These are phyloP conservation scores for Atta cephalotes DNA, from an alignment of 1,140 invertebrate species.

Conservation along the genomic window DNA sequence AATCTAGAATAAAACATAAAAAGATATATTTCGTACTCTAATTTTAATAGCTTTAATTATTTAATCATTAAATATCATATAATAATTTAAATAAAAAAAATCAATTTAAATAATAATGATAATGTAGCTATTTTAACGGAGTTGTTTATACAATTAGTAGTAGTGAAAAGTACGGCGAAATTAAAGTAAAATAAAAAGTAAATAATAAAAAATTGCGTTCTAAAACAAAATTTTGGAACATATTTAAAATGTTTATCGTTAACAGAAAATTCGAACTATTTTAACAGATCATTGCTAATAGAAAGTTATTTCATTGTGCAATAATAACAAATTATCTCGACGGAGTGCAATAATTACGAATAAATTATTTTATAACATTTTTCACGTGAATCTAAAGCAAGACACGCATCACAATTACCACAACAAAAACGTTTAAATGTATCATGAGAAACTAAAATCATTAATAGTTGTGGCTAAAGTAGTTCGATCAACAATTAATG, in stretches of 20 bases:
- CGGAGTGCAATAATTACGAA: neutral
- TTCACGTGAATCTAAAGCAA: neutral
- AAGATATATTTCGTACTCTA: neutral
- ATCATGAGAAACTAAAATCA: neutral
- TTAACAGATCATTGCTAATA: neutral
- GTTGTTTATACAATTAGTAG: no score
- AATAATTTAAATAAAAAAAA: neutral
- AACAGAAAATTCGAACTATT: neutral
- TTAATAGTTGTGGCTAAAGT: neutral
- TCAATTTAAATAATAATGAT: neutral
- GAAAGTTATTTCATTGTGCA: neutral
- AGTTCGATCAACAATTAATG: neutral
- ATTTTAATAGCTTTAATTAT: neutral
- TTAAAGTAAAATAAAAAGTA: no score
- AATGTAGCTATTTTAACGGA: neutral
- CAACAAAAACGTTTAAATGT: neutral
- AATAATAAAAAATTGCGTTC: no score
- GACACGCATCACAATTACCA: neutral
- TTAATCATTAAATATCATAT: neutral
- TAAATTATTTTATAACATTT: neutral
- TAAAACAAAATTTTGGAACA: neutral
- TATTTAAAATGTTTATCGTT: neutral
- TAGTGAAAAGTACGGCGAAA: no score
- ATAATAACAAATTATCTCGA: neutral
- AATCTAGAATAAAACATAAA: neutral